A percentile compares a stretch with the other conserved stretches of the same genome.
These are phyloP conservation scores for Pristionchus maxplancki DNA, from an alignment of 2,888 invertebrate genomes.

Conservation along the genomic window DNA sequence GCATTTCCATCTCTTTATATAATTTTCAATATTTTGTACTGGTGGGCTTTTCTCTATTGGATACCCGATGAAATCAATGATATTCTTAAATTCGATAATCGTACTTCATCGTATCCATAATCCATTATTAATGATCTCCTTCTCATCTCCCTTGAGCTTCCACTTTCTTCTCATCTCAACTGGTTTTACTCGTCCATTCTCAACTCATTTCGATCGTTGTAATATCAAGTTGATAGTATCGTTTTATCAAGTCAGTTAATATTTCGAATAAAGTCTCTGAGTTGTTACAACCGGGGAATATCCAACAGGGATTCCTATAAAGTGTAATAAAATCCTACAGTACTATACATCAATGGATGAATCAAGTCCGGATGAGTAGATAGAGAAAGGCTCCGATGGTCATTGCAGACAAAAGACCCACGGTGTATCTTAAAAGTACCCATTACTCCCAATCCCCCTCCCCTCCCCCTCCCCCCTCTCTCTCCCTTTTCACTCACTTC, in stretches of 20 bases:
- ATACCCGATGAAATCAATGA: conserved; percentile 73
- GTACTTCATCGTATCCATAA: neutral
- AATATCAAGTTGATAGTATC: conserved; percentile 10
- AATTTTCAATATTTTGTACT: conserved; percentile 88
- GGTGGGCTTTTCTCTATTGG: conserved; percentile 84
- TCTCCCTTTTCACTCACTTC: conserved; percentile 51
- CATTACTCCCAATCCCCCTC: no score
- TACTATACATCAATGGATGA: neutral
- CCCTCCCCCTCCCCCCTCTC: neutral
- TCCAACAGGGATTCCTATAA: neutral
- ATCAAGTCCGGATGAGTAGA: conserved; percentile 23
- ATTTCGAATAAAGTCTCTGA: conserved; percentile 32
- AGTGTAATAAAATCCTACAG: neutral
- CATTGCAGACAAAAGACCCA: conserved; percentile 22
- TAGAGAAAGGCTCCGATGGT: conserved; percentile 30
- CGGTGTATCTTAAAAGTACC: neutral
- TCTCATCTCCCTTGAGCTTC: conserved; percentile 2
- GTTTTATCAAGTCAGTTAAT: neutral
- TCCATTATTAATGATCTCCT: no score
- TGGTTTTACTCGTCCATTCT: neutral
- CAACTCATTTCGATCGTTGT: neutral
- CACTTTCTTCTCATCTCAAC: neutral
- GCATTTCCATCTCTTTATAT: conserved; percentile 87
- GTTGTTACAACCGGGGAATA: neutral
- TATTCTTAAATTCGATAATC: conserved; percentile 11